Conservation (phyloP, 2,888 invertebrate species). For the Limnephilus marmoratus region DNA sequence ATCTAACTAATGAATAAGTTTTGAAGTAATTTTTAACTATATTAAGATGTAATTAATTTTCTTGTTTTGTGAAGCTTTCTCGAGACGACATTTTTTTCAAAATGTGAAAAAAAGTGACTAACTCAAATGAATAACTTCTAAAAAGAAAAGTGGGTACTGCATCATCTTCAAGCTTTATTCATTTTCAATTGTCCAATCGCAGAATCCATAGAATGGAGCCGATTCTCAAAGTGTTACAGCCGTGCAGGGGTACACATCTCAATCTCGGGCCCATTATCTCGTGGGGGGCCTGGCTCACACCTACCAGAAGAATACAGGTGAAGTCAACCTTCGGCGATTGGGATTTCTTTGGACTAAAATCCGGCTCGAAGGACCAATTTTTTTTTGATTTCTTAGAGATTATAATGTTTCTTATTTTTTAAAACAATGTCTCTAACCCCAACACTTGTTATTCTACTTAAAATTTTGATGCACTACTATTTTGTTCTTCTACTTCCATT, state of each 20-base stretch:
- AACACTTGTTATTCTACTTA: too few relatives aligned
- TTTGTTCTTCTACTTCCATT: too few relatives aligned
- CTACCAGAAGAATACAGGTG: constrained; percentile 40
- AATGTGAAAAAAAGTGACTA: neutral
- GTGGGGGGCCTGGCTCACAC: constrained; percentile 59
- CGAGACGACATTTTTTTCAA: neutral
- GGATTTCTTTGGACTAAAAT: neutral
- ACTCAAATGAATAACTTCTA: neutral
- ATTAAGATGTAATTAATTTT: too few relatives aligned
- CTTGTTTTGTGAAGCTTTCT: too few relatives aligned
- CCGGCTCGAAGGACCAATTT: neutral
- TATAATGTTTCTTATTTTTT: neutral
- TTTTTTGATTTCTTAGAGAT: neutral
- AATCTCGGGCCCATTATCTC: constrained; percentile 64
- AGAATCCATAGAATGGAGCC: neutral
- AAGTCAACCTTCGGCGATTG: neutral
- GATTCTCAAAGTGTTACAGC: constrained; percentile 49
- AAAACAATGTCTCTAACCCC: too few relatives aligned
- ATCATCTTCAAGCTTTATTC: neutral
- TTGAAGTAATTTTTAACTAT: too few relatives aligned
- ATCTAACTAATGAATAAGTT: too few relatives aligned
- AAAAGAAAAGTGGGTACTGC: neutral
- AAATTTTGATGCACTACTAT: too few relatives aligned
- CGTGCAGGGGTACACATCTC: constrained; percentile 58
- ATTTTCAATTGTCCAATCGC: neutral